Base-by-base conservation (phyloP, 37 sponge, comb jelly and placozoan species). In the Tethya wilhelma region DNA sequence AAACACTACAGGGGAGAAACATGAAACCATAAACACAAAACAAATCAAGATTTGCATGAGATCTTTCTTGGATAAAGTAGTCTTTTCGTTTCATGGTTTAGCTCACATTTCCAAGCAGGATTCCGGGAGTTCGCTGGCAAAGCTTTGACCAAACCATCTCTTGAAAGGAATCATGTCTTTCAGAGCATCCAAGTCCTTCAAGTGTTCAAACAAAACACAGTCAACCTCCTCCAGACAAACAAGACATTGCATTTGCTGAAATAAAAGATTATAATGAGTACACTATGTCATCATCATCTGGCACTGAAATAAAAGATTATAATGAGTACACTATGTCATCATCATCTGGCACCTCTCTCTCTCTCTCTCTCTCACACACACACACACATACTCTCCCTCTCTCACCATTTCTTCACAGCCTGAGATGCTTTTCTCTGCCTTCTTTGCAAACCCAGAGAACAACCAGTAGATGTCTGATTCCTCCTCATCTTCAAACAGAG, bases 141-240 rank as follows among this genome's bases (percentile, higher is more conserved):
- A 87, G 63, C 87, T 80, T 14, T 74, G 68, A 65, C 23, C 30
- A 44, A 79, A 87, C 87, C 87, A 87, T 38, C 87, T 87, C 12
- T 36, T n/a, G 33, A 74, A 53, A 19, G 83, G 83, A 49, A 83
- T 68, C 17, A 37, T 66, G 38, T 65, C 46, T 22, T 41, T 37
- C 9, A 83, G 40, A 4, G 80, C 56, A 55, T 69, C 56, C 40
- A 67, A 22, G 55, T 44, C 46, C 49, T 46, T 64, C 33, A 83
- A 30, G 29, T 83, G 83, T 19, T 62, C 55, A 29, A 43, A 45
- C 44, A 83, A 66, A 53, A n/a, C 66, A 64, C 36, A 64, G 40
- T 83, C 83, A 60, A 45, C 64, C 3, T 64, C 68, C 63, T 65
- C 66, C 66, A 83, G 38, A n/a, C 19, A n/a, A n/a, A n/a, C n/a